Conservation (phyloP, 2,888 invertebrate genomes). For the Neocrepidodera transversa region DNA sequence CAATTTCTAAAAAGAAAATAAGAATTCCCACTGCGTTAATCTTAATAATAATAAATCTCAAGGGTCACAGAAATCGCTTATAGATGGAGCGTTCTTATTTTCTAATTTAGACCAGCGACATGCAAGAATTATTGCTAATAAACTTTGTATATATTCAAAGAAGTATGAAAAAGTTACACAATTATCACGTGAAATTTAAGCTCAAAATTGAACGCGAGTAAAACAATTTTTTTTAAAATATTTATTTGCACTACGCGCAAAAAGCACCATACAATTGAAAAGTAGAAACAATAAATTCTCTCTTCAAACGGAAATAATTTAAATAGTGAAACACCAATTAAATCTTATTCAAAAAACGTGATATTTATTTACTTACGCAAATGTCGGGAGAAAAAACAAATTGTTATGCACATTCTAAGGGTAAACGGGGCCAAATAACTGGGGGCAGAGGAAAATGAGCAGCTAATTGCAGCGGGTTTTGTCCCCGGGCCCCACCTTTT, state of each 20-base stretch:
- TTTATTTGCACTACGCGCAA: conserved; percentile 13
- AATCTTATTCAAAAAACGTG: not conserved
- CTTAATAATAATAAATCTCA: no score
- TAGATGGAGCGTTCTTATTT: conserved; percentile 6
- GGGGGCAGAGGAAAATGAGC: conserved; percentile 51
- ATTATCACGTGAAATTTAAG: conserved; percentile 10
- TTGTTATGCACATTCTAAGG: conserved; percentile 50
- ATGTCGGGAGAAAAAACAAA: not conserved
- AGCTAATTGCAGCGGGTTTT: conserved; percentile 58
- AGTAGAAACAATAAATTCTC: not conserved
- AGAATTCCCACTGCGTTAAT: no score
- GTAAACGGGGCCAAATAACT: conserved; percentile 48
- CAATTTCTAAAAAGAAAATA: not conserved
- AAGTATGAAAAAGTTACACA: not conserved
- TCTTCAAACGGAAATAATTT: no score
- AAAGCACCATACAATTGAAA: conserved; percentile 19
- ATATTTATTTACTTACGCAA: conserved; percentile 8
- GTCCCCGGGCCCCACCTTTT: conserved; percentile 59
- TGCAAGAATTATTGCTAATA: not conserved
- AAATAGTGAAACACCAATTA: conserved; percentile 1
- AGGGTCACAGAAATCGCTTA: no score
- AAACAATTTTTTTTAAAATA: conserved; percentile 1
- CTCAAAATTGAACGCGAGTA: conserved; percentile 16
- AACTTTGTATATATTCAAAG: not conserved
- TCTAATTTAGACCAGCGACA: not conserved